phyloP scores from a whole-genome alignment of 35 echinoderm and acorn worm species.

The Lytechinus variegatus region DNA sequence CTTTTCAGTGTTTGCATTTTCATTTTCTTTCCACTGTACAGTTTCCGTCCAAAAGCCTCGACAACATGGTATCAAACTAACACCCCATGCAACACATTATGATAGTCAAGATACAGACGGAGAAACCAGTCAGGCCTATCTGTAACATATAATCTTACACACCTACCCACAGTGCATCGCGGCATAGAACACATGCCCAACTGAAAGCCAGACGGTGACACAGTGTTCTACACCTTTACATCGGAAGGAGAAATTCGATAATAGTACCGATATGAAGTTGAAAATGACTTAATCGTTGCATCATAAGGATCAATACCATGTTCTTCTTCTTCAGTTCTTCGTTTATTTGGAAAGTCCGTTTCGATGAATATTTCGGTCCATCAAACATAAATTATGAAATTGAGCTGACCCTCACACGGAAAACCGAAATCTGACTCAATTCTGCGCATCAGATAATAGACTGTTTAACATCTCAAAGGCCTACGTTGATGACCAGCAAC shows the following conservation, averaged over 20 bases:
- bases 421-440: too few species aligned
- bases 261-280: background rate
- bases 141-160: constrained; percentile 3
- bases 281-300: background rate
- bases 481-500: background rate
- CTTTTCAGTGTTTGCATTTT: background rate
- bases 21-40: constrained; percentile 9
- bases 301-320: background rate
- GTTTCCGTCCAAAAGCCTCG: constrained; percentile 38
- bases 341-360: too few species aligned
- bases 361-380: too few species aligned
- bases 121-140: constrained; percentile 61
- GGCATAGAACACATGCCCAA: background rate
- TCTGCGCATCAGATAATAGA: too few species aligned
- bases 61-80: constrained; percentile 32
- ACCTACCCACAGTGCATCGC: background rate
- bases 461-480: too few species aligned
- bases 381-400: too few species aligned
- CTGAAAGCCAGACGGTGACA: background rate
- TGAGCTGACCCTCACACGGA: too few species aligned
- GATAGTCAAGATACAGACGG: constrained; percentile 62
- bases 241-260: background rate
- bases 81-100: constrained; percentile 48
- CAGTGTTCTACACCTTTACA: background rate
- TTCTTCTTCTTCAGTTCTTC: too few species aligned